Percentiles rank a stretch among this genome's conserved stretches.
Conservation (phyloP, 2,888 invertebrate genomes). For the Drosophila infuscata region DNA sequence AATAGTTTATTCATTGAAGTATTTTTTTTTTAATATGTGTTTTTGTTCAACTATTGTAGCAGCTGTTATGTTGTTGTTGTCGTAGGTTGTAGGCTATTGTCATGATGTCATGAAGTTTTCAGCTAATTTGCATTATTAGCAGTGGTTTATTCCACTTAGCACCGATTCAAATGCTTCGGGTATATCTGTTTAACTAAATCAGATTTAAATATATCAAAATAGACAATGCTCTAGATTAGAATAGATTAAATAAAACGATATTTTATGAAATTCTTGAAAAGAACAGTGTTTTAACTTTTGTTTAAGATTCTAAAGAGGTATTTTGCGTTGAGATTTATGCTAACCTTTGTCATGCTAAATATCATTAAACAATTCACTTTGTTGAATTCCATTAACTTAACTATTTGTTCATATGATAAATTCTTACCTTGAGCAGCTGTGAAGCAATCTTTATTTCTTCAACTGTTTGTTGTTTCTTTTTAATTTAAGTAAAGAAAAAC, state of each 20-base stretch:
- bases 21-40: constrained; percentile 26
- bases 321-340: background rate
- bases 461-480: too few species aligned
- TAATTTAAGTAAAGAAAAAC: background rate
- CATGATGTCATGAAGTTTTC: constrained; percentile 68
- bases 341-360: constrained; percentile 6
- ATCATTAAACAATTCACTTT: background rate
- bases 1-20: constrained; percentile 39
- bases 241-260: background rate
- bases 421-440: background rate
- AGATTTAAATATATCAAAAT: background rate
- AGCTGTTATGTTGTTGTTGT: constrained; percentile 62
- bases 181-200: constrained; percentile 19
- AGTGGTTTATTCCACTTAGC: constrained; percentile 32
- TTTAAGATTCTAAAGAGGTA: background rate
- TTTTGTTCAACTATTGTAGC: constrained; percentile 17
- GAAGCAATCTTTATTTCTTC: background rate
- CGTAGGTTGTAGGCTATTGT: constrained; percentile 66
- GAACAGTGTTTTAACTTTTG: background rate
- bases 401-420: background rate
- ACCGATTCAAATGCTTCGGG: constrained; percentile 4
- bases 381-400: background rate
- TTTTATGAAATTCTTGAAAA: background rate
- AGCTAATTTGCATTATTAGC: constrained; percentile 71
- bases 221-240: background rate